Conservation (phyloP, 2,113 vertebrate genomes). For the Sciurus niger region DNA sequence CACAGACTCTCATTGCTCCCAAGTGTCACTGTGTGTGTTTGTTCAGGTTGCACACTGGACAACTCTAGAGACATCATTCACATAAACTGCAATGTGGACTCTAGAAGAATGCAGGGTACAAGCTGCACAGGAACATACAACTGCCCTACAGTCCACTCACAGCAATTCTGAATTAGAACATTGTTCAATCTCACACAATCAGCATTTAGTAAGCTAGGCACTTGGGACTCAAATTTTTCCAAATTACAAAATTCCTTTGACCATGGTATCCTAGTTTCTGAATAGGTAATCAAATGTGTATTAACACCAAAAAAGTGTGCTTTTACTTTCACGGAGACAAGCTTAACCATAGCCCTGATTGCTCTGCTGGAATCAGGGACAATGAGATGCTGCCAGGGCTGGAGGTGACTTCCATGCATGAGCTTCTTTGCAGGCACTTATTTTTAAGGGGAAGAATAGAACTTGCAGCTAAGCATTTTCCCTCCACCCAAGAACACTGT, state of each 20-base stretch:
- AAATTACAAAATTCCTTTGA: constrained; percentile 35
- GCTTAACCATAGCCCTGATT: not conserved
- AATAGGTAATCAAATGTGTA: constrained; percentile 29
- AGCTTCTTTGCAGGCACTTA: not conserved
- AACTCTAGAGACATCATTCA: not conserved
- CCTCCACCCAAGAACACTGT: not conserved
- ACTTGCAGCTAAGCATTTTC: not conserved
- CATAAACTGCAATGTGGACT: not conserved
- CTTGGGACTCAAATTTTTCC: not conserved
- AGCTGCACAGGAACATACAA: not conserved
- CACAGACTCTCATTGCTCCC: not conserved
- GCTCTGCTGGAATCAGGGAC: not conserved
- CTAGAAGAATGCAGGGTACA: no score
- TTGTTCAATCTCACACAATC: not conserved
- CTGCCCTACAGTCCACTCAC: not conserved
- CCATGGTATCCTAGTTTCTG: not conserved
- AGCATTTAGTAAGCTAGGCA: not conserved
- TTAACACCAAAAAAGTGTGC: not conserved
- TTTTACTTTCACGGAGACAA: not conserved
- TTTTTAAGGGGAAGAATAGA: not conserved
- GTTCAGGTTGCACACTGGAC: not conserved
- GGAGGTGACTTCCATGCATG: not conserved
- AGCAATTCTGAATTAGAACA: not conserved
- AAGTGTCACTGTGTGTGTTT: not conserved
- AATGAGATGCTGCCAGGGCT: not conserved